Evolutionary conservation across 92 coral and sea anemone genomes (phyloP), one percentile per base, ranked within the genome.

Genomic region (Pocillopora meandrina): DNA sequence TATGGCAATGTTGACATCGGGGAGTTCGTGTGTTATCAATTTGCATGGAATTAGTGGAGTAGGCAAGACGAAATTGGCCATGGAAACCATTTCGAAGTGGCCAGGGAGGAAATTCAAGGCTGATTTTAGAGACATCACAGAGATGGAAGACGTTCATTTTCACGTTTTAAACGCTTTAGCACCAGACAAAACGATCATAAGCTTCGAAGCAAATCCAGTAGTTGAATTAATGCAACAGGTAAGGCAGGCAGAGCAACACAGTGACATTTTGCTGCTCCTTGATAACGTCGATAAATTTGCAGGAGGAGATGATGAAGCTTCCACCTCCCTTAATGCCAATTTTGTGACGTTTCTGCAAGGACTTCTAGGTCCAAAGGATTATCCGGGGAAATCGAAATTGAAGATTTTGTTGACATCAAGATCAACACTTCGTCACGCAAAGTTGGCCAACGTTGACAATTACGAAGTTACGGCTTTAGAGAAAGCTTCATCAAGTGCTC

Each of bases 31-130:
- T 82, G 68, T 82, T 56, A 59, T 91, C 2, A 89, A 89, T 26
- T 72, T 92, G 58, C 59, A 86, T 59, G 95, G 95, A 34, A 82
- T 68, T 15, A 82, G 87, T 9, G 95, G 95, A 12, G 91, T 92
- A 3, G 95, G 95, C 3, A 92, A 92, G 78, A 92, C 95, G 1
- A 71, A 76, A 10, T 79, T 92, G 3, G 95, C 95, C 19, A 76
- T 58, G 9, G 75, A 84, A 65, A 89, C 86, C 0, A 55, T 86
- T 0, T 31, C 79, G 20, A 10, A 78, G 79, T 23, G 63, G 75
- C n/a, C 21, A 26, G 81, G 79, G 19, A 82, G 68, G 12, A 74
- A 60, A 74, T 56, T 69, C 13, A 78, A 56, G 47, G 87, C 77
- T 10, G 92, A 92, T 61, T 82, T 92, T 15, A 68, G 85, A 58